Percentiles rank a stretch among this genome's conserved stretches.
These are phyloP conservation scores for Herminia tarsipennalis DNA, from an alignment of 2,888 invertebrate genomes.

Conservation along the genomic window DNA sequence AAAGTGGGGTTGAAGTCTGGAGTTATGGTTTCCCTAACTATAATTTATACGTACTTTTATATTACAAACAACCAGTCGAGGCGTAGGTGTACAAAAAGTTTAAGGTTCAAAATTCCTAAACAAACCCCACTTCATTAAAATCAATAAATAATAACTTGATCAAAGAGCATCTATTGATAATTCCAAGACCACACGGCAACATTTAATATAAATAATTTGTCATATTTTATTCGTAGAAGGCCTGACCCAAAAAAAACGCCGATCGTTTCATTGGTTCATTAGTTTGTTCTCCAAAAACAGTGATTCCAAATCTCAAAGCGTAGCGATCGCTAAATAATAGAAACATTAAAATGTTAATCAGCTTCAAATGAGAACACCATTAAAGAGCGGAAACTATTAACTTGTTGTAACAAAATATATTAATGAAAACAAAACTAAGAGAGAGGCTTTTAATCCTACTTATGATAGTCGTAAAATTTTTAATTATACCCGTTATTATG, in stretches of 20 bases:
- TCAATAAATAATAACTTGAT: background rate
- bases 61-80: too few relatives aligned
- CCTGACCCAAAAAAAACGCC: slow-evolving; percentile 16
- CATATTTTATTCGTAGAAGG: slow-evolving; percentile 6
- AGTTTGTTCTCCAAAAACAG: slow-evolving; percentile 26
- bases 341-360: slow-evolving; percentile 49
- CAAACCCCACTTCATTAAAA: too few relatives aligned
- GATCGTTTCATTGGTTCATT: slow-evolving; percentile 34
- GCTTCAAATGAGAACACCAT: slow-evolving; percentile 32
- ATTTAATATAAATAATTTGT: background rate
- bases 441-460: slow-evolving; percentile 25
- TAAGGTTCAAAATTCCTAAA: too few relatives aligned
- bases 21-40: background rate
- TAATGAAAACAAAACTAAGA: slow-evolving; percentile 40
- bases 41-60: too few relatives aligned
- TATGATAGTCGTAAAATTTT: slow-evolving; percentile 33
- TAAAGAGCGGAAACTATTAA: slow-evolving; percentile 46
- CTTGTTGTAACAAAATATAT: slow-evolving; percentile 44
- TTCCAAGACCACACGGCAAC: background rate
- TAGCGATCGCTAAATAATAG: slow-evolving; percentile 40
- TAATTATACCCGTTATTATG: slow-evolving; percentile 30
- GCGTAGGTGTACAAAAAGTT: too few relatives aligned
- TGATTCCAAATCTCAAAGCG: slow-evolving; percentile 24
- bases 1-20: slow-evolving; percentile 3
- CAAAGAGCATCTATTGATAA: too few relatives aligned